phyloP scores from a whole-genome alignment of 2,888 invertebrate genomes.

The Cosmia trapezina region DNA sequence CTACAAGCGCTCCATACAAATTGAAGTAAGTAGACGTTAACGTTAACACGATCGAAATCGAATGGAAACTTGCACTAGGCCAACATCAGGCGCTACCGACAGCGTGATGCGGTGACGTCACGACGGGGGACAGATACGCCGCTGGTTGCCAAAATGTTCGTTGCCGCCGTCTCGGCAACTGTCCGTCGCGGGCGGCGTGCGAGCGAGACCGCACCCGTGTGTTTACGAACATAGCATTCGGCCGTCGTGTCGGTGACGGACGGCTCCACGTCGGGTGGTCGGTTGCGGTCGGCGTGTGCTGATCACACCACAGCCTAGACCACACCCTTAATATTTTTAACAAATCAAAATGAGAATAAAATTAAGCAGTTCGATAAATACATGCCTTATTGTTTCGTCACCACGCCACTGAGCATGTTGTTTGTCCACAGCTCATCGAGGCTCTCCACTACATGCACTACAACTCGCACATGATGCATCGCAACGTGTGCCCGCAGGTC shows the following conservation, averaged over 20 bases:
- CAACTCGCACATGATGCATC: conserved; percentile 96
- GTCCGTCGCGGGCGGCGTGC: too few species aligned
- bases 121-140: neutral
- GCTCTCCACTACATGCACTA: conserved; percentile 98
- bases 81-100: neutral
- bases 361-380: neutral
- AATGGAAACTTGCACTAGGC: too few species aligned
- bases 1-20: too few species aligned
- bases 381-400: neutral
- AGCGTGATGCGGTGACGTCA: too few species aligned
- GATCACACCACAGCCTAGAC: too few species aligned
- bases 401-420: neutral
- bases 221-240: neutral
- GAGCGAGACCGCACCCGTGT: neutral
- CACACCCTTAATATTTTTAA: too few species aligned
- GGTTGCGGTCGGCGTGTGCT: neutral
- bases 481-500: conserved; percentile 98
- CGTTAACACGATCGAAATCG: too few species aligned
- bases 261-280: too few species aligned
- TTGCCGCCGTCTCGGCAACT: neutral
- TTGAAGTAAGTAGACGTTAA: too few species aligned
- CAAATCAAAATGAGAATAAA: too few species aligned
- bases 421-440: conserved; percentile 95
- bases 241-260: neutral
- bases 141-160: neutral